Conservation (phyloP, 1,140 invertebrate species). For the Papilio xuthus region DNA sequence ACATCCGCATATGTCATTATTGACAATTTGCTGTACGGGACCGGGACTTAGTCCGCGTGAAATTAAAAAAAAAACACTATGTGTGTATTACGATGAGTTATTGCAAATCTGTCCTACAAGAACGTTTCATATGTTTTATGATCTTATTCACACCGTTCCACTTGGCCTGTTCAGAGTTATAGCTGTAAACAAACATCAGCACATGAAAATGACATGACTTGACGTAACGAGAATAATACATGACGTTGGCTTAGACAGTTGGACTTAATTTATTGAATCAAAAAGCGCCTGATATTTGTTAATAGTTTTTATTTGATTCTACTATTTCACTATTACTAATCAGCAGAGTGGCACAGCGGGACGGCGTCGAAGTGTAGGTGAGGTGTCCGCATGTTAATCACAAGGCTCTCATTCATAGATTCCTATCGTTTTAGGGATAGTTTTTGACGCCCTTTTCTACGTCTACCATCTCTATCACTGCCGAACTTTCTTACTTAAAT, state of each 20-base stretch:
- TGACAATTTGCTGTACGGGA: background rate
- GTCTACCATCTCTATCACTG: too few relatives aligned
- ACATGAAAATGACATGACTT: background rate
- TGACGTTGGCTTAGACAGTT: too few relatives aligned
- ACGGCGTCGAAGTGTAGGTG: background rate
- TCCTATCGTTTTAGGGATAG: too few relatives aligned
- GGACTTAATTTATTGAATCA: background rate
- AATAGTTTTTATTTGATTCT: background rate
- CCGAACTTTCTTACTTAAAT: too few relatives aligned
- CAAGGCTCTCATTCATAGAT: too few relatives aligned
- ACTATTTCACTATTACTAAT: background rate
- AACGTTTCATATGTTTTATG: background rate
- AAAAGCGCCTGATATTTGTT: background rate
- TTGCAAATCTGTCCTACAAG: background rate
- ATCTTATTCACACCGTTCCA: background rate
- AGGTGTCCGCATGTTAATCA: too few relatives aligned
- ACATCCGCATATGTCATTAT: constrained; percentile 39
- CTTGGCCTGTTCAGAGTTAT: too few relatives aligned
- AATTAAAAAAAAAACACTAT: background rate
- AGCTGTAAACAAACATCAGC: too few relatives aligned
- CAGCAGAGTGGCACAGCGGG: background rate
- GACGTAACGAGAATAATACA: background rate
- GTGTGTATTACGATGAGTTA: background rate
- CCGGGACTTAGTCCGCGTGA: background rate
- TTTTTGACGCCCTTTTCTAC: too few relatives aligned